phyloP scores from a whole-genome alignment of 2,113 vertebrate species.

The Pseudorectes ferrugineus region DNA sequence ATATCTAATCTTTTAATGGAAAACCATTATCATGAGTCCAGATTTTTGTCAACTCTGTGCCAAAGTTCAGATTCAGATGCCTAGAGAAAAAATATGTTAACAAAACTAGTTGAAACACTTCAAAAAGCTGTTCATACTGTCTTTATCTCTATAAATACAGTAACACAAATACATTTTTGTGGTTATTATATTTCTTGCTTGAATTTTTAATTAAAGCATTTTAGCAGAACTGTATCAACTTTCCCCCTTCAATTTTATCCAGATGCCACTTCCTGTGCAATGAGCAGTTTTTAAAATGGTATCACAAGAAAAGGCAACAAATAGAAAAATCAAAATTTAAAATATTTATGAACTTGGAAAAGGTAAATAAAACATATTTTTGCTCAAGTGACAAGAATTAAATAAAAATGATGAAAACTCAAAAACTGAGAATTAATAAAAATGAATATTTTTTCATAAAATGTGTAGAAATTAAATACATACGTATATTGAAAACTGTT shows the following conservation, averaged over 20 bases:
- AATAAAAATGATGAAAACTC: background rate
- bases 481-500: background rate
- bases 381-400: background rate
- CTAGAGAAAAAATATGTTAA: background rate
- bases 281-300: background rate
- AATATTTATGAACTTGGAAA: background rate
- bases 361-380: rapidly evolving
- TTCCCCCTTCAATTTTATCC: background rate
- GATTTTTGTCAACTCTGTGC: background rate
- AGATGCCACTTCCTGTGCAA: background rate
- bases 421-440: background rate
- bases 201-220: background rate
- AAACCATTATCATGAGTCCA: background rate
- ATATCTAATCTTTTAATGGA: background rate
- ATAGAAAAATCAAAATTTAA: background rate
- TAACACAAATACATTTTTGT: background rate
- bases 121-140: background rate
- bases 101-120: background rate
- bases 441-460: background rate
- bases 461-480: background rate
- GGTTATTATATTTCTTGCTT: background rate
- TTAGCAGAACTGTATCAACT: background rate
- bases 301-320: background rate
- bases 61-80: background rate
- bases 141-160: background rate